Evolutionary conservation across 2,113 vertebrate genomes (phyloP).

Genomic region (Todiramphus saurophagus): DNA sequence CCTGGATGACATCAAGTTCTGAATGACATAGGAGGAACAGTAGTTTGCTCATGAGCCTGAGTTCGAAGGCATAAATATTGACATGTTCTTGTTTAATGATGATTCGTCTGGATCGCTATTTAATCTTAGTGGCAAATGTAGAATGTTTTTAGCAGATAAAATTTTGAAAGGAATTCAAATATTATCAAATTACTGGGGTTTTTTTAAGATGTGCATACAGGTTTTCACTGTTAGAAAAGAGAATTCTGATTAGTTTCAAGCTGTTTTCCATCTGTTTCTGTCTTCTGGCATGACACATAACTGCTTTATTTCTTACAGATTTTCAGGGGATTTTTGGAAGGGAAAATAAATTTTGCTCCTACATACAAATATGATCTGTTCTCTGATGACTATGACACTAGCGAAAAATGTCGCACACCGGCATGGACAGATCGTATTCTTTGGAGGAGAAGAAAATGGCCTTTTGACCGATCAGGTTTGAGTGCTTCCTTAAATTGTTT

Average conservation of each 20-base stretch:
- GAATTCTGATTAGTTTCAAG: background rate
- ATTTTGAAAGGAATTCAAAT: background rate
- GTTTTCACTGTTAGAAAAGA: background rate
- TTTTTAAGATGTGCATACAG: background rate
- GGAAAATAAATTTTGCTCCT: slow-evolving; percentile 93
- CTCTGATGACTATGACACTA: slow-evolving; percentile 98
- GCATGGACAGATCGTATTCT: slow-evolving; percentile 98
- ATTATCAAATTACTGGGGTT: background rate
- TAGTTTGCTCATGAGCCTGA: background rate
- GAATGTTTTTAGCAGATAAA: background rate
- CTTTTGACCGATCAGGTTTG: slow-evolving; percentile 92
- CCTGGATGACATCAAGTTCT: background rate
- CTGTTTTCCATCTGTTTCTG: slow-evolving; percentile 16
- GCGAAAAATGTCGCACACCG: slow-evolving; percentile 96
- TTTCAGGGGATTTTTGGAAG: slow-evolving; percentile 92
- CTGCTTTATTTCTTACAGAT: slow-evolving; percentile 76
- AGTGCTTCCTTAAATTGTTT: background rate
- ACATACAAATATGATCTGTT: slow-evolving; percentile 99
- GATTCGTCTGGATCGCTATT: background rate
- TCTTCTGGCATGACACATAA: background rate
- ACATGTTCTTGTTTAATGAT: background rate
- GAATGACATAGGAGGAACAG: background rate
- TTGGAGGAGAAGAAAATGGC: slow-evolving; percentile 97
- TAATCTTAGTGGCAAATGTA: background rate
- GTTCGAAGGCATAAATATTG: background rate